These are phyloP conservation scores for Oceanodroma tethys DNA, from an alignment of 2,113 vertebrate species.

Conservation along the genomic window DNA sequence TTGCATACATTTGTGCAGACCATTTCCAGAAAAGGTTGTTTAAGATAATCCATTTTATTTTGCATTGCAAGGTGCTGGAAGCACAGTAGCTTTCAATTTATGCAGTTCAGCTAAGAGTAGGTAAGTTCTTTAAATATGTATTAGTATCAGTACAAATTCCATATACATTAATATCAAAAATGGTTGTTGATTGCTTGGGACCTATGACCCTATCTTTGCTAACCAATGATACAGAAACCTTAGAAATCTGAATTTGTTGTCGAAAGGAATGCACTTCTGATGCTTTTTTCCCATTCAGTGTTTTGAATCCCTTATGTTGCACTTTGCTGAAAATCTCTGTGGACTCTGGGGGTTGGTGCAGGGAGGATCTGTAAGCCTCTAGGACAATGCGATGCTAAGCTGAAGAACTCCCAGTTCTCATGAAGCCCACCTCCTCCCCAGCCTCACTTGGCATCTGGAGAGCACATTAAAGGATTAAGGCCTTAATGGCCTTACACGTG, in stretches of 20 bases:
- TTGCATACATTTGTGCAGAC: not conserved
- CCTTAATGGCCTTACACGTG: too few species aligned
- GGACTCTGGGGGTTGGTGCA: not conserved
- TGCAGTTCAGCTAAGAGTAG: not conserved
- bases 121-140: slow-evolving; percentile 30
- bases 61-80: not conserved
- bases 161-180: slow-evolving; percentile 6
- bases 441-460: not conserved
- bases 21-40: slow-evolving; percentile 14
- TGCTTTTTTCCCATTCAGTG: not conserved
- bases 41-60: not conserved
- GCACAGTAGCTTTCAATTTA: not conserved
- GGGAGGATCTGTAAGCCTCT: not conserved
- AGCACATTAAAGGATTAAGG: slow-evolving; percentile 23
- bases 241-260: not conserved
- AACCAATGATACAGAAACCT: not conserved
- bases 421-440: not conserved
- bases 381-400: not conserved
- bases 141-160: not conserved
- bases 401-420: not conserved
- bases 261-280: not conserved
- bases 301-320: not conserved
- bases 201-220: not conserved
- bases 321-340: not conserved
- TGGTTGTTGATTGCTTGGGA: not conserved